A percentile compares a stretch with the other conserved stretches of the same genome.
Evolutionary conservation across 2,888 invertebrate species (phyloP).

Genomic region (Lasioglossum lativentre): DNA sequence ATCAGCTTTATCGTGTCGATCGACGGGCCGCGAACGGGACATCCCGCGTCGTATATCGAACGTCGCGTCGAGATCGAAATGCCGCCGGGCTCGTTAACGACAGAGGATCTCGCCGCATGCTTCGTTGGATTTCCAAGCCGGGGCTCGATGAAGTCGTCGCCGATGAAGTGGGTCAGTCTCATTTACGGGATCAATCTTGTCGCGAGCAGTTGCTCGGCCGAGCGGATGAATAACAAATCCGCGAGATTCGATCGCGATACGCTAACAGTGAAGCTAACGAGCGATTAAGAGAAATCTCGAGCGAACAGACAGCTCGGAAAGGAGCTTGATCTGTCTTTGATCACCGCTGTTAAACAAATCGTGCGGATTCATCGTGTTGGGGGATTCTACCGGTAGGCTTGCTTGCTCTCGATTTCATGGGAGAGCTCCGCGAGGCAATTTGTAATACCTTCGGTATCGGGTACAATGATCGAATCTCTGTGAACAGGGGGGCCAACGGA

Average conservation of each 20-base stretch:
- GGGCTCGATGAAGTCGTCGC: slow-evolving; percentile 42
- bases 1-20: slow-evolving; percentile 15
- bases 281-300: not conserved
- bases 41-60: not conserved
- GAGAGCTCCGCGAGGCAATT: not conserved
- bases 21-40: not conserved
- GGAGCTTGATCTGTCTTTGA: not conserved
- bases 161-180: slow-evolving; percentile 43
- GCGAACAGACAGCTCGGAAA: not conserved
- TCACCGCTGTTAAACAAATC: not conserved
- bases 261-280: slow-evolving; percentile 31
- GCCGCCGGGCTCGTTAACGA: slow-evolving; percentile 17
- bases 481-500: not conserved
- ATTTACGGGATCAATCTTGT: slow-evolving; percentile 33
- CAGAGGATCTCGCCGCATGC: slow-evolving; percentile 35
- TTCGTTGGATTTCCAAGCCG: slow-evolving; percentile 41
- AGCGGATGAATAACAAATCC: slow-evolving; percentile 54
- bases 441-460: not conserved
- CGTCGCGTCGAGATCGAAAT: slow-evolving; percentile 29
- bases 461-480: not conserved
- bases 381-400: not conserved
- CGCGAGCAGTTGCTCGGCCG: slow-evolving; percentile 24
- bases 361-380: too few species aligned
- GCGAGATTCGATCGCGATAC: slow-evolving; percentile 31
- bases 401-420: not conserved